phyloP scores from a whole-genome alignment of 2,113 vertebrate genomes.

The Arvicanthis niloticus region DNA sequence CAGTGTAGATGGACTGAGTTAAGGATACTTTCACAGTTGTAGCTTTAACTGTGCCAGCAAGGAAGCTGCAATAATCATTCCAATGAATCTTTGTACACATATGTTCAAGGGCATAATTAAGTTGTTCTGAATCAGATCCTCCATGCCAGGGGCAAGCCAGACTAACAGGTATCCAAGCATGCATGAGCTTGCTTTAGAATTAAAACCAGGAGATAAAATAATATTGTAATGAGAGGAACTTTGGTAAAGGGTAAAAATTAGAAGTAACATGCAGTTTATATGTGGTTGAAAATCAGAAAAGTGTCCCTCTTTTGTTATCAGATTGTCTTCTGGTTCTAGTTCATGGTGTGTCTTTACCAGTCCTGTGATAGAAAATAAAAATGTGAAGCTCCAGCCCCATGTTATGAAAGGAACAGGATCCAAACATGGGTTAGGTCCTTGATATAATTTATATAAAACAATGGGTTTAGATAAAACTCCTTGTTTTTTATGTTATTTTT shows the following conservation, averaged over 20 bases:
- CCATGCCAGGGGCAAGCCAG: not conserved
- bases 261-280: no score
- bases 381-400: not conserved
- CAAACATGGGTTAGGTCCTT: not conserved
- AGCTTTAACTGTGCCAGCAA: not conserved
- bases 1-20: not conserved
- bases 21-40: not conserved
- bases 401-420: not conserved
- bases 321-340: not conserved
- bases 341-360: not conserved
- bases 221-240: not conserved
- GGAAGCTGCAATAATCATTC: not conserved
- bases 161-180: not conserved
- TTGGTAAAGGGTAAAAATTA: not conserved
- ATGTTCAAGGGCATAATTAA: not conserved
- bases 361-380: not conserved
- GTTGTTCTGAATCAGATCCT: not conserved
- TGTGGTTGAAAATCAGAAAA: not conserved
- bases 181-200: not conserved
- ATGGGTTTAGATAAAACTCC: not conserved
- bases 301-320: not conserved
- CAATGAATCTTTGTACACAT: not conserved
- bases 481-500: not conserved
- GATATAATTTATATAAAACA: not conserved
- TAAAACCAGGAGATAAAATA: not conserved